A percentile compares a stretch with the other conserved stretches of the same genome.
phyloP scores from a whole-genome alignment of 2,888 invertebrate species.

The Argynnis bischoffii region DNA sequence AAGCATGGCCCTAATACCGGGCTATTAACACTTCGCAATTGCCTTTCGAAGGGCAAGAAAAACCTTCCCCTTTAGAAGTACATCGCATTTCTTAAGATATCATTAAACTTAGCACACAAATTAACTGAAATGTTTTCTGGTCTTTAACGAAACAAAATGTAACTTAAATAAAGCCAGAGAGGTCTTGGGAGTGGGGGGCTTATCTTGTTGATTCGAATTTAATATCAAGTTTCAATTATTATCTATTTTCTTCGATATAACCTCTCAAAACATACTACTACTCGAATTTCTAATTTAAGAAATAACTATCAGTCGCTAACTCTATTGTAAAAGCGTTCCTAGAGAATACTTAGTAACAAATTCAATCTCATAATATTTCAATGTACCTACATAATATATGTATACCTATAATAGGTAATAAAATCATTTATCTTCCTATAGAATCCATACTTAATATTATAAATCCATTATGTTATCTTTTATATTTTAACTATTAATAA shows the following conservation, averaged over 20 bases:
- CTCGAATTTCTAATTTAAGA: slow-evolving; percentile 27
- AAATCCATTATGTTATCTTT: too few species aligned
- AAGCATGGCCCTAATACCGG: slow-evolving; percentile 72
- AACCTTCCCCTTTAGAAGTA: slow-evolving; percentile 56
- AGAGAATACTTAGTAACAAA: too few species aligned
- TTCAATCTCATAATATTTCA: too few species aligned
- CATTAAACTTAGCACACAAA: slow-evolving; percentile 70
- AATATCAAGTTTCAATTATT: slow-evolving; percentile 32
- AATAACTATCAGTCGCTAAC: slow-evolving; percentile 48
- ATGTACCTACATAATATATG: too few species aligned
- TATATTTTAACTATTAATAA: too few species aligned
- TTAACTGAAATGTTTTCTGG: slow-evolving; percentile 49
- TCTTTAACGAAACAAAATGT: slow-evolving; percentile 32
- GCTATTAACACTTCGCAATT: slow-evolving; percentile 75
- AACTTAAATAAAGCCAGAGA: slow-evolving; percentile 15
- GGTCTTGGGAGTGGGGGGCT: slow-evolving; percentile 1
- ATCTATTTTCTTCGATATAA: slow-evolving; percentile 13
- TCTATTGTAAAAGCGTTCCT: background rate
- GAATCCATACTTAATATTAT: too few species aligned
- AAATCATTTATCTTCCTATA: too few species aligned
- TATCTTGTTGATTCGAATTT: slow-evolving; percentile 4
- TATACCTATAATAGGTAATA: too few species aligned
- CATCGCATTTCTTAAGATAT: slow-evolving; percentile 56
- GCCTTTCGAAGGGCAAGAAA: slow-evolving; percentile 63
- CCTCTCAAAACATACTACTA: slow-evolving; percentile 19